Evolutionary conservation across 37 sponge, comb jelly and placozoan species (phyloP).

Genomic region (Lycopodina hypogea): DNA sequence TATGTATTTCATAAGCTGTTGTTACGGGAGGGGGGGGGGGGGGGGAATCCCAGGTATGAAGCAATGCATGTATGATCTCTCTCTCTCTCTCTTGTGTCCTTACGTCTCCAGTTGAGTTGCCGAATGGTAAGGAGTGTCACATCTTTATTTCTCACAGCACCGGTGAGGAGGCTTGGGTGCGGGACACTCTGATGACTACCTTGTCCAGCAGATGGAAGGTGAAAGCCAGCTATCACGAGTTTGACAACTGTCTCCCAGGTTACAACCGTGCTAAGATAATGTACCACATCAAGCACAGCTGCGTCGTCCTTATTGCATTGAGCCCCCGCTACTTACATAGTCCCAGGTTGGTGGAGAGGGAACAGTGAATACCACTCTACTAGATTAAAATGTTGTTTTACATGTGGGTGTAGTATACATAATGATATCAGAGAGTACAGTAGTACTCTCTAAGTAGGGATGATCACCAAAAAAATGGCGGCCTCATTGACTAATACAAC

Average conservation of each 20-base stretch:
- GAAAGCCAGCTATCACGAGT: constrained; percentile 64
- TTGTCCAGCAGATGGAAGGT: constrained; percentile 25
- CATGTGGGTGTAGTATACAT: too few species aligned
- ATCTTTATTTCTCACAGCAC: constrained; percentile 88
- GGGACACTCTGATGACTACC: constrained; percentile 30
- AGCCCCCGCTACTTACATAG: constrained; percentile 61
- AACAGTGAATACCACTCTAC: too few species aligned
- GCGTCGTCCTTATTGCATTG: constrained; percentile 57
- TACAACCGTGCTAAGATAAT: constrained; percentile 60
- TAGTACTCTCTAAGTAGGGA: too few species aligned
- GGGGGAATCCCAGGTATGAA: too few species aligned
- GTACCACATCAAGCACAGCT: constrained; percentile 48
- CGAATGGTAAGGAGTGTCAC: constrained; percentile 55
- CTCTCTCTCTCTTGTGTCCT: too few species aligned
- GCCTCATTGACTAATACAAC: too few species aligned
- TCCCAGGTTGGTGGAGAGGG: constrained; percentile 33
- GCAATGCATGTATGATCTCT: too few species aligned
- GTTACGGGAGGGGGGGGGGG: too few species aligned
- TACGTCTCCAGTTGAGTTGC: constrained; percentile 8
- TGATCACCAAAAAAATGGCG: too few species aligned
- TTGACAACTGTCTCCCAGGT: constrained; percentile 38
- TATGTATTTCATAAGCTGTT: too few species aligned
- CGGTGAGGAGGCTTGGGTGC: constrained; percentile 40
- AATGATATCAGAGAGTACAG: too few species aligned
- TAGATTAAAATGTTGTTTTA: too few species aligned